A percentile compares a stretch with the other conserved stretches of the same genome.
Evolutionary conservation across 2,797 vertebrate species (phyloP).

Genomic region (Eutrigla gurnardus): DNA sequence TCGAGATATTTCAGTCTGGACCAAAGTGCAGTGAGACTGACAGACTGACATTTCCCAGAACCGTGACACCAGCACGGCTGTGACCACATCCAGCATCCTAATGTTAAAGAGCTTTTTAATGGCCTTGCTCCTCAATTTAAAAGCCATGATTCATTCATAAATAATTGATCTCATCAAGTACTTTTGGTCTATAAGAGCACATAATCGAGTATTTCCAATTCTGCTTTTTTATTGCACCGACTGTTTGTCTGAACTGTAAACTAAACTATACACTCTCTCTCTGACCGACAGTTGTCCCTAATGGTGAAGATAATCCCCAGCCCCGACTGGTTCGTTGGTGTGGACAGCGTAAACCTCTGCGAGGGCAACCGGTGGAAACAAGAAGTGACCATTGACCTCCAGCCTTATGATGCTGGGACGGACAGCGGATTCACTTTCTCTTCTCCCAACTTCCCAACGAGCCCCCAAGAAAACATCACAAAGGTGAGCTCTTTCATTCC

Average conservation of each 20-base stretch:
- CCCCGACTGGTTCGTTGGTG: constrained; percentile 84
- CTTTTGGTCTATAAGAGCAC: background rate
- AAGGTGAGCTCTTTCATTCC: constrained; percentile 63
- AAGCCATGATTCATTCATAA: background rate
- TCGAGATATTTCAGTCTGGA: background rate
- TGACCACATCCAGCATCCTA: too few species aligned
- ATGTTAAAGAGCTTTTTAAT: too few species aligned
- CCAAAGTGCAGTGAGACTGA: background rate
- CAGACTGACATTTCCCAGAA: too few species aligned
- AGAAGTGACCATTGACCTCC: constrained; percentile 83
- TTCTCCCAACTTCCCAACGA: constrained; percentile 82
- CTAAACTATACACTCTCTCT: constrained; percentile 21
- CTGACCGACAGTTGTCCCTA: constrained; percentile 75
- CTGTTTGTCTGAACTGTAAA: background rate
- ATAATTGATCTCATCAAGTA: background rate
- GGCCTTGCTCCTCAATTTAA: too few species aligned
- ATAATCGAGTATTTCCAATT: background rate
- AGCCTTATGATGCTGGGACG: constrained; percentile 86
- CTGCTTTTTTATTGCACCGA: background rate
- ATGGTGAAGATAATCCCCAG: constrained; percentile 84
- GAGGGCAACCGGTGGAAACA: constrained; percentile 83
- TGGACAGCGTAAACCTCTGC: constrained; percentile 79
- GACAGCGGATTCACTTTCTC: constrained; percentile 89
- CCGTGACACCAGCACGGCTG: too few species aligned
- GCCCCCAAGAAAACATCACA: constrained; percentile 81